Base-by-base conservation (phyloP, 2,888 invertebrate species). In the Drosophila sordidula region DNA sequence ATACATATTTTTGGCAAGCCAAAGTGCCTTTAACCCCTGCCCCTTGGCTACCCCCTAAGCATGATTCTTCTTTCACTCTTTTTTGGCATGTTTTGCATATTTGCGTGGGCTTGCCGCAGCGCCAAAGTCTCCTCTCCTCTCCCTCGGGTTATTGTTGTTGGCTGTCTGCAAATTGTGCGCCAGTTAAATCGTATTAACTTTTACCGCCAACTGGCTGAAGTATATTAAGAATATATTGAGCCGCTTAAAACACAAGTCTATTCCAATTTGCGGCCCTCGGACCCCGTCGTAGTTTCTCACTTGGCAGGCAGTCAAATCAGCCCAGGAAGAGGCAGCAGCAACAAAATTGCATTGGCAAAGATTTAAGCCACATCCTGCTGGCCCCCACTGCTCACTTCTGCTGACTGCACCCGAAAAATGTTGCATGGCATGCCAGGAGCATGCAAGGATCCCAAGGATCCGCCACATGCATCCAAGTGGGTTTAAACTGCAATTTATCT, bases 401-500 rank as follows among this genome's bases (percentile, higher is more conserved):
- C 65, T 67, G 68, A 70, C 68, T 65, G 34, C 25, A 63, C 76
- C 63, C 63, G 22, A 42, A 62, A 76, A 85, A 85, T 78, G 67
- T 72, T 80, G 29, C 64, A 69, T 61, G 67, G 69, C 67, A 75
- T 57, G 75, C 64, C 59, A 74, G 71, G 63, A 41, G 64, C 51
- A 54, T 56, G 29, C 46, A 50, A 44, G 34, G 52, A 39, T 69
- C 29, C 52, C 55, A 47, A 56, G 67, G 52, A 70, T 67, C 70
- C 70, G 64, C 67, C 88, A 83, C 89, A 88, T 88, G 88, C 80
- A 78, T 68, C 78, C 78, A 86, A 84, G 80, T 86, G 63, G 88
- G 87, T 73, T 84, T 84, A 80, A 86, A 73, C 86, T 86, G 88
- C 87, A 84, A 84, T 84, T 84, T 84, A 84, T 84, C 83, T 88